A percentile compares a stretch with the other conserved stretches of the same genome.
These are phyloP conservation scores for Yponomeuta cagnagella DNA, from an alignment of 2,888 invertebrate species.

Conservation along the genomic window DNA sequence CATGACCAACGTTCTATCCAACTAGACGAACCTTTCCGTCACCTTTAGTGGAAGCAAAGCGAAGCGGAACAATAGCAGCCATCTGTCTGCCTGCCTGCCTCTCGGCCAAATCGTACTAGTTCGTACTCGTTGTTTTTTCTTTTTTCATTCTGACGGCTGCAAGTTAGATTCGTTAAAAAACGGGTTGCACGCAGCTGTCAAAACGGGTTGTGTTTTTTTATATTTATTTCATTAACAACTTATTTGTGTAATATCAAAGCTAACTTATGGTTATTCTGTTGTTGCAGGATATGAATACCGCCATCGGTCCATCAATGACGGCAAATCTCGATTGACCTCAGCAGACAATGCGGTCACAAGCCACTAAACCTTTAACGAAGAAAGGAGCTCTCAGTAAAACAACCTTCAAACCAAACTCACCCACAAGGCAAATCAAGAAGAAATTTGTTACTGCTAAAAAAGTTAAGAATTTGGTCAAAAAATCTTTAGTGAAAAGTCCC, in stretches of 20 bases:
- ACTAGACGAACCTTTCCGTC: constrained; percentile 12
- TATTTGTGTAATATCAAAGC: neutral
- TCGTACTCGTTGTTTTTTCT: constrained; percentile 25
- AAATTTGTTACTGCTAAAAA: constrained; percentile 51
- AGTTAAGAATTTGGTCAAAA: constrained; percentile 46
- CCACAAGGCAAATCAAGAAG: constrained; percentile 47
- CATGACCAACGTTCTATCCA: neutral
- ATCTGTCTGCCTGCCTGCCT: constrained; percentile 33
- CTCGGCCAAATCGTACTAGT: constrained; percentile 34
- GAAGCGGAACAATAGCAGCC: constrained; percentile 33
- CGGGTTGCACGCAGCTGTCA: constrained; percentile 32
- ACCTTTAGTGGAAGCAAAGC: constrained; percentile 25
- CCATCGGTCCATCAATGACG: constrained; percentile 53
- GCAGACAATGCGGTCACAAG: constrained; percentile 69
- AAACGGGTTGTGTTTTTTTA: constrained; percentile 7
- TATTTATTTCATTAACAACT: neutral
- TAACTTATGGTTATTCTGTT: constrained; percentile 31
- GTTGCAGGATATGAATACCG: constrained; percentile 64
- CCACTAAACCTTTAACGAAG: constrained; percentile 63
- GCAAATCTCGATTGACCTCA: constrained; percentile 48
- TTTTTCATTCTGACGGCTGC: constrained; percentile 34
- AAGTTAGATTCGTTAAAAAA: constrained; percentile 28
- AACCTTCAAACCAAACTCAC: constrained; percentile 44
- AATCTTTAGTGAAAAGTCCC: constrained; percentile 47
- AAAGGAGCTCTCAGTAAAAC: constrained; percentile 61